Percentiles rank a stretch among this genome's conserved stretches.
phyloP scores from a whole-genome alignment of 2,797 vertebrate species.

The Ptychadena robeensis region DNA sequence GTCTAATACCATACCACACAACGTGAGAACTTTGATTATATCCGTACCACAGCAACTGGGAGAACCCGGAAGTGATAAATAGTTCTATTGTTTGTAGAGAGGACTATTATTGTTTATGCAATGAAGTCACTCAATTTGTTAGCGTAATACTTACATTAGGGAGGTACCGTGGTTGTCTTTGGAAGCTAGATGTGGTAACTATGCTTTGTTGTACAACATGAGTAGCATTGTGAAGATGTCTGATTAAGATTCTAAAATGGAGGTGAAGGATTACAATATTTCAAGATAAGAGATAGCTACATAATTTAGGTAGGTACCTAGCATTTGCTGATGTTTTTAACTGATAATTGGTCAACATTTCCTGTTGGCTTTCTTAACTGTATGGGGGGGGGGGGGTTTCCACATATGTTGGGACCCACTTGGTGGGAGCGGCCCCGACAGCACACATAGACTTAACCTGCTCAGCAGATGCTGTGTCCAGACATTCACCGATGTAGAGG shows the following conservation, averaged over 20 bases:
- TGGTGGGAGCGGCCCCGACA: too few relatives aligned
- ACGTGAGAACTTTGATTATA: background rate
- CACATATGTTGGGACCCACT: too few relatives aligned
- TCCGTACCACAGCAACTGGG: background rate
- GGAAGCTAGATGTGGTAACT: background rate
- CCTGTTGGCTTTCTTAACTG: too few relatives aligned
- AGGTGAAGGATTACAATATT: background rate
- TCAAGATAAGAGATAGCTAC: too few relatives aligned
- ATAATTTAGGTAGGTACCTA: too few relatives aligned
- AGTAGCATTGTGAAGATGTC: background rate
- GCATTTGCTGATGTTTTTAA: too few relatives aligned
- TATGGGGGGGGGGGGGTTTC: too few relatives aligned
- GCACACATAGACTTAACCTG: too few relatives aligned
- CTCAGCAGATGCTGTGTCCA: too few relatives aligned
- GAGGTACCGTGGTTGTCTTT: background rate
- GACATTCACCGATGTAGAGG: too few relatives aligned
- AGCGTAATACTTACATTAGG: background rate
- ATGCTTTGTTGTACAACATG: too few relatives aligned
- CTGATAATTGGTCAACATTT: too few relatives aligned
- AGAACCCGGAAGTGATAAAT: background rate
- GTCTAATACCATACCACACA: background rate
- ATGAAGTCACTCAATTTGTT: background rate
- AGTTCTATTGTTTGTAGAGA: background rate
- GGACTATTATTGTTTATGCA: background rate
- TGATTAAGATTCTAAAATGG: background rate